Conservation (phyloP, 2,888 invertebrate species). For the Sinopyrophorus schimmeli region DNA sequence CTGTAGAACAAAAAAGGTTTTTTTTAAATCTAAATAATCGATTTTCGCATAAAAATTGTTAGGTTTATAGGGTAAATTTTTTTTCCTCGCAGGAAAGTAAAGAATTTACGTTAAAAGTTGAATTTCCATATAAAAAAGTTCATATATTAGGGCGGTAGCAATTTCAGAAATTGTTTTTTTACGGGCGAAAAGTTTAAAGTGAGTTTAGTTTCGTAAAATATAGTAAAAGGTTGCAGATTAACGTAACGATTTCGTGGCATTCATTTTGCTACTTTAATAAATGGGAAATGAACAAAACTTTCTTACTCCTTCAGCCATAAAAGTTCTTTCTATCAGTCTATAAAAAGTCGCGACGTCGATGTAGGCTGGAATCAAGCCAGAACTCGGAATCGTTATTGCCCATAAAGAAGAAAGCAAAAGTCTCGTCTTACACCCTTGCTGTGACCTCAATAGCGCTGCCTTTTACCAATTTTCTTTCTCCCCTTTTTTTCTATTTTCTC, state of each 20-base stretch:
- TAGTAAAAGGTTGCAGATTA: slow-evolving; percentile 24
- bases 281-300: slow-evolving; percentile 28
- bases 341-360: slow-evolving; percentile 27
- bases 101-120: too few relatives aligned
- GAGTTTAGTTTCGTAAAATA: slow-evolving; percentile 17
- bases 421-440: slow-evolving; percentile 30
- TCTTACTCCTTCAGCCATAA: slow-evolving; percentile 24
- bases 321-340: slow-evolving; percentile 29
- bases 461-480: slow-evolving; percentile 26
- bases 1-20: too few relatives aligned
- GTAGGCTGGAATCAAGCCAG: slow-evolving; percentile 31
- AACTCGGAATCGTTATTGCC: slow-evolving; percentile 29
- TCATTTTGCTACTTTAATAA: slow-evolving; percentile 21
- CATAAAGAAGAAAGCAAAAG: slow-evolving; percentile 31
- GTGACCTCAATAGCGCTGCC: slow-evolving; percentile 26
- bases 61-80: too few relatives aligned
- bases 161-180: not conserved
- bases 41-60: too few relatives aligned
- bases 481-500: slow-evolving; percentile 17
- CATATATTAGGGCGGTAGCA: too few relatives aligned
- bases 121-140: too few relatives aligned
- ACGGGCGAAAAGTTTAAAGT: slow-evolving; percentile 11
- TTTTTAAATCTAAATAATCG: too few relatives aligned
- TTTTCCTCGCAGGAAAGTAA: too few relatives aligned
- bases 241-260: slow-evolving; percentile 18